Evolutionary conservation across 2,797 vertebrate genomes (phyloP), one percentile per base, ranked within the genome.

Genomic region (Spondyliosoma cantharus): DNA sequence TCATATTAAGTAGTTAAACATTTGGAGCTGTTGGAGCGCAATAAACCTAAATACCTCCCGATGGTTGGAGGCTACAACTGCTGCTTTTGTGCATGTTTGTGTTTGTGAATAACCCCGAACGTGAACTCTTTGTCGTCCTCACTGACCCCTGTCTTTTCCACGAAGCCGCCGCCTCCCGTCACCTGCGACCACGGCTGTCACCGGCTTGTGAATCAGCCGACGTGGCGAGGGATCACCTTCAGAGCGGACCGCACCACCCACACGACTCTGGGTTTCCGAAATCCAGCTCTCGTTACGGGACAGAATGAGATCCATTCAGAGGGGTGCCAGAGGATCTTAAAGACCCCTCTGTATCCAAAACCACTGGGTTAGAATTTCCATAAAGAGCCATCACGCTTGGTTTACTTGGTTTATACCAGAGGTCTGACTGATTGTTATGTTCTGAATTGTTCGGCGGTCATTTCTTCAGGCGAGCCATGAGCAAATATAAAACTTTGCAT

Each of bases 401-500:
- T 71, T 78, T 76, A 81, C 52, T 67, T 43, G 22, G 57, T 71
- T 78, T 76, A 81, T 75, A 78, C 70, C 24, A 49, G 11, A 70
- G 27, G 77, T 65, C 32, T 66, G 50, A 78, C 62, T 79, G 70
- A 80, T 82, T 83, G 80, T 85, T 92, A 46, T 83, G 81, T 75
- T 86, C 62, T 68, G 66, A 86, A 86, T 83, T 73, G 73, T 82
- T 90, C 86, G 76, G 86, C 89, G 86, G 74, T 86, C 80, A 24
- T 82, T 91, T 86, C 87, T 92, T 65, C 54, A 60, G 88, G 82
- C 81, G 46, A 90, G 88, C 64, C 81, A 84, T 89, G 84, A 81
- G 81, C 75, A 84, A 64, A 83, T 84, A 78, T 87, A 86, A 92
- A 93, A 76, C 74, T 72, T 72, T 83, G 82, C 86, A 72, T 89